Evolutionary conservation across 1,140 invertebrate species (phyloP).

Genomic region (Drosophila tristis): DNA sequence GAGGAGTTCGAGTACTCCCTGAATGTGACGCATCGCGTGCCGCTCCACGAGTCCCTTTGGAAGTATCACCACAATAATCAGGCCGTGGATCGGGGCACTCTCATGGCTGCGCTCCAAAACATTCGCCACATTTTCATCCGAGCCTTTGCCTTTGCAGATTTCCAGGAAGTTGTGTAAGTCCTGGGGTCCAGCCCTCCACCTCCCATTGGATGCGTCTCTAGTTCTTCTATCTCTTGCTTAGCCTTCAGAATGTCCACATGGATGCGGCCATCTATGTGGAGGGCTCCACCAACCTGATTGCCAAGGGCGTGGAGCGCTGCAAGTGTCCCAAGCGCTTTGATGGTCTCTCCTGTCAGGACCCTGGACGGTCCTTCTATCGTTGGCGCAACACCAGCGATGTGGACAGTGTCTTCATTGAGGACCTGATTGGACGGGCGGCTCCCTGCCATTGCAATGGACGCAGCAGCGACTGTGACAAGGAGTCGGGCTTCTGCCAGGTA

Average conservation of each 20-base stretch:
- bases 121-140: conserved; percentile 92
- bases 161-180: conserved; percentile 87
- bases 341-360: conserved; percentile 94
- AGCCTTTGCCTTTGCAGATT: conserved; percentile 89
- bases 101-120: conserved; percentile 96
- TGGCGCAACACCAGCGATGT: conserved; percentile 86
- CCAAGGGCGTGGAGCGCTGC: conserved; percentile 94
- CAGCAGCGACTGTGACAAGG: conserved; percentile 90
- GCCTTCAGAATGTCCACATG: conserved; percentile 88
- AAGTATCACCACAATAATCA: conserved; percentile 79
- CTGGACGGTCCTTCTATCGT: conserved; percentile 93
- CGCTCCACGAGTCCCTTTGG: conserved; percentile 88
- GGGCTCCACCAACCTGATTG: conserved; percentile 87
- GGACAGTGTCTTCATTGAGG: conserved; percentile 77
- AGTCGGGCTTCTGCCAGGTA: conserved; percentile 94
- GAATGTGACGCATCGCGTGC: conserved; percentile 73
- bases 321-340: conserved; percentile 92
- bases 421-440: conserved; percentile 91
- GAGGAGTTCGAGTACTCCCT: conserved; percentile 70
- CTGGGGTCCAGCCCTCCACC: not conserved
- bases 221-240: conserved; percentile 9
- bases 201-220: not conserved
- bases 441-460: conserved; percentile 94
- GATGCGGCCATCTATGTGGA: conserved; percentile 91
- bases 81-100: conserved; percentile 87